Percentiles rank a stretch among this genome's conserved stretches.
These are phyloP conservation scores for Brevipalpus yothersi DNA, from an alignment of 1,140 invertebrate species.

Conservation along the genomic window DNA sequence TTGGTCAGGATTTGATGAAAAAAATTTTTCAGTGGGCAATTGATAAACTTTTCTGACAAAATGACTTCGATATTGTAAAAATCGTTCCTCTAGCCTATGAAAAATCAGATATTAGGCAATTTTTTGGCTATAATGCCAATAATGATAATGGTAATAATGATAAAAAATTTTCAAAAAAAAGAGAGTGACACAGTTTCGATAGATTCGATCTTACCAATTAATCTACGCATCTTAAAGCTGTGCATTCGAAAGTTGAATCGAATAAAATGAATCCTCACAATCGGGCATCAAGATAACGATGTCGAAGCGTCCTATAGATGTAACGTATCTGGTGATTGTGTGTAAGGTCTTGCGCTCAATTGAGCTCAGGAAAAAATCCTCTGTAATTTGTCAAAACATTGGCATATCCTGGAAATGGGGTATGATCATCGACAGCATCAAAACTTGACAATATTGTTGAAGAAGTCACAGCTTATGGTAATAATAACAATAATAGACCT, in stretches of 20 bases:
- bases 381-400: background rate
- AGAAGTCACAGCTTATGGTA: background rate
- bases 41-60: too few relatives aligned
- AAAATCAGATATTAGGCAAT: constrained; percentile 8
- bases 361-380: background rate
- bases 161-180: constrained; percentile 8
- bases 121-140: constrained; percentile 10
- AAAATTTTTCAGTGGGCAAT: too few relatives aligned
- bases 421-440: background rate
- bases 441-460: background rate
- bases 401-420: background rate
- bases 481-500: background rate
- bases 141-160: constrained; percentile 9
- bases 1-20: too few relatives aligned
- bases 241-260: constrained; percentile 8
- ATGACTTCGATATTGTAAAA: background rate
- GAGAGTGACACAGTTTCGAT: constrained; percentile 6
- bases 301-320: background rate
- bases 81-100: constrained; percentile 10
- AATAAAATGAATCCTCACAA: constrained; percentile 2
- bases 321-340: background rate
- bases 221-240: constrained; percentile 13
- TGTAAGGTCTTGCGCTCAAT: background rate
- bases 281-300: background rate
- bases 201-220: constrained; percentile 11